These are phyloP conservation scores for Orthosia incerta DNA, from an alignment of 2,888 invertebrate genomes.

Conservation along the genomic window DNA sequence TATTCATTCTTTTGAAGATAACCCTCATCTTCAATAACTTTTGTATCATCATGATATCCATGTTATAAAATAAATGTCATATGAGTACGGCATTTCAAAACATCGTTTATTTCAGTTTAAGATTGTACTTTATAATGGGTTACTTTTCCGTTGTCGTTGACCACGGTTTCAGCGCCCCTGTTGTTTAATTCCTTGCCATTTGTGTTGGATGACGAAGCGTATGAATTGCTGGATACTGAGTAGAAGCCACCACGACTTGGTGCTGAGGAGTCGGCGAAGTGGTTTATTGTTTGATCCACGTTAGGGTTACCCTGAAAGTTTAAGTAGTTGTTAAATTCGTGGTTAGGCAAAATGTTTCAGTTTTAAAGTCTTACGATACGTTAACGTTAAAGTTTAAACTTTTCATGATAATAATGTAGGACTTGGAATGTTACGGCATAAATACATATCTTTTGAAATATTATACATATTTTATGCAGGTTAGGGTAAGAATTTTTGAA, in stretches of 20 bases:
- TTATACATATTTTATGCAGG: too few species aligned
- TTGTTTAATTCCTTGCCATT: constrained; percentile 91
- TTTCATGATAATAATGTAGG: neutral
- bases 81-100: constrained; percentile 39
- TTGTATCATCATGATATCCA: constrained; percentile 57
- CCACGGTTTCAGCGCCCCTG: constrained; percentile 92
- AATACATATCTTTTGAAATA: too few species aligned
- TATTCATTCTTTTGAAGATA: neutral
- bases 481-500: neutral
- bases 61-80: constrained; percentile 41
- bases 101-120: constrained; percentile 65
- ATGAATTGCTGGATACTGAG: constrained; percentile 93
- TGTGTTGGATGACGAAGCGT: constrained; percentile 89
- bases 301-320: constrained; percentile 87
- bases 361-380: too few species aligned
- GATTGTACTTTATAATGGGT: constrained; percentile 90
- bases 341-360: neutral
- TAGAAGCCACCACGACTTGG: constrained; percentile 61
- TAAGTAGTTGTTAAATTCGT: constrained; percentile 1
- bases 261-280: constrained; percentile 57
- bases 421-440: neutral
- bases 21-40: constrained; percentile 2
- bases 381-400: too few species aligned
- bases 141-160: constrained; percentile 94
- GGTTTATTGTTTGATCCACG: constrained; percentile 76